A percentile compares a stretch with the other conserved stretches of the same genome.
Evolutionary conservation across 2,113 vertebrate genomes (phyloP).

Genomic region (Atractosteus spatula): DNA sequence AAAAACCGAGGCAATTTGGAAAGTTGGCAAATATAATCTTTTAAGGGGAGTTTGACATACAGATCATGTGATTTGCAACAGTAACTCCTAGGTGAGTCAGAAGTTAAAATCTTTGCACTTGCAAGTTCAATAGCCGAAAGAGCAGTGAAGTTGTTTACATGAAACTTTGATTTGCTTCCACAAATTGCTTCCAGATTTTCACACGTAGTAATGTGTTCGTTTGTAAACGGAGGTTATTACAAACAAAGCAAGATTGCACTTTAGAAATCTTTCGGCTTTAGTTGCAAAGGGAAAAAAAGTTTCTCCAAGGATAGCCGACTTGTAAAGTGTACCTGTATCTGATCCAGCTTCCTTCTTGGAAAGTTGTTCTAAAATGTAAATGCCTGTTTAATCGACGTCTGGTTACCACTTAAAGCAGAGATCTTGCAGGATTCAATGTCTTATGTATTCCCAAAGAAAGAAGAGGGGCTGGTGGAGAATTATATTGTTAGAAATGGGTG

Average conservation of each 20-base stretch:
- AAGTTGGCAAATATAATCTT: no score
- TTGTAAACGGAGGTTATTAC: conserved; percentile 67
- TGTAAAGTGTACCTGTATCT: background rate
- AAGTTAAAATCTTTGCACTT: conserved; percentile 52
- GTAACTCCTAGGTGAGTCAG: conserved; percentile 42
- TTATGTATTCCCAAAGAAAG: no score
- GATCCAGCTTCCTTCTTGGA: no score
- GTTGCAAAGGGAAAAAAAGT: background rate
- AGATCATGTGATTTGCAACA: background rate
- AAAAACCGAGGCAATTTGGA: no score
- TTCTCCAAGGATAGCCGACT: no score
- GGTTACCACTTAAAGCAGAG: no score
- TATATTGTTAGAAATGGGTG: no score
- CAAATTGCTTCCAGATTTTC: conserved; percentile 77
- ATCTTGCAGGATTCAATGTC: no score
- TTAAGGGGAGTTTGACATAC: no score
- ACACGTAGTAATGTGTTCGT: conserved; percentile 69
- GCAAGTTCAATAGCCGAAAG: conserved; percentile 22
- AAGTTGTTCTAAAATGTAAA: no score
- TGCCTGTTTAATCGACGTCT: no score
- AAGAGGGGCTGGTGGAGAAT: no score
- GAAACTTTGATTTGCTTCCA: conserved; percentile 46
- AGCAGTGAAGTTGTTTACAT: conserved; percentile 46
- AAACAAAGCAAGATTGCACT: conserved; percentile 41
- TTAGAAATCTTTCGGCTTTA: conserved; percentile 42